Evolutionary conservation across 2,113 vertebrate genomes (phyloP).

Genomic region (Numida meleagris): DNA sequence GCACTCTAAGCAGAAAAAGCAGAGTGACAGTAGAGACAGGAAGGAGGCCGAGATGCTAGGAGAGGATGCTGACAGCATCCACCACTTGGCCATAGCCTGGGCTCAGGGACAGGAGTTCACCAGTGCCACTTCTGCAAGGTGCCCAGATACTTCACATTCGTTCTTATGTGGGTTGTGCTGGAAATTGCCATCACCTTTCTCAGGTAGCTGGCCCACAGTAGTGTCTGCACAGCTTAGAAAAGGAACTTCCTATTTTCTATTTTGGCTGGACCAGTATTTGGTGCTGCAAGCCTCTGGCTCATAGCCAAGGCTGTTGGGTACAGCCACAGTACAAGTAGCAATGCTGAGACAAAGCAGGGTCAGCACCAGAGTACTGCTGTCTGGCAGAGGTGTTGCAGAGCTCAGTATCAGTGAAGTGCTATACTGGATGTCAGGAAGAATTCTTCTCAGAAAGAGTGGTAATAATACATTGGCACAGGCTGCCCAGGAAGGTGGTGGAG

Average conservation of each 20-base stretch:
- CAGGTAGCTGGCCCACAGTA: background rate
- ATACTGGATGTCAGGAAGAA: too few species aligned
- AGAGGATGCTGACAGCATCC: background rate
- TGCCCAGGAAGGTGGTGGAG: too few species aligned
- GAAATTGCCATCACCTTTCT: background rate
- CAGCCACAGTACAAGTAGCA: background rate
- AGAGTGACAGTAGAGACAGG: accelerated
- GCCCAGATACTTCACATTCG: background rate
- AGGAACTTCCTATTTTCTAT: background rate
- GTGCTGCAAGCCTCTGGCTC: background rate
- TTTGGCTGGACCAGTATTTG: background rate
- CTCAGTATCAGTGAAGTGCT: background rate
- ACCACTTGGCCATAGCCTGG: background rate
- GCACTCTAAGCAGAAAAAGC: background rate
- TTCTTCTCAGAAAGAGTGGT: too few species aligned
- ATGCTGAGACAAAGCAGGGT: background rate
- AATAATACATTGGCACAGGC: too few species aligned
- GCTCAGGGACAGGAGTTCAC: background rate
- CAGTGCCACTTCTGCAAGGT: background rate
- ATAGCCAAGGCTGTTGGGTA: background rate
- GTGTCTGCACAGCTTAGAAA: background rate
- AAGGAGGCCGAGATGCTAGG: background rate
- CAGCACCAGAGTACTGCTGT: background rate
- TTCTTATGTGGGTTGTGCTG: background rate
- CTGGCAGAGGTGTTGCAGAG: background rate